Conservation (phyloP, 1,140 invertebrate species). For the Drosophila kikkawai region DNA sequence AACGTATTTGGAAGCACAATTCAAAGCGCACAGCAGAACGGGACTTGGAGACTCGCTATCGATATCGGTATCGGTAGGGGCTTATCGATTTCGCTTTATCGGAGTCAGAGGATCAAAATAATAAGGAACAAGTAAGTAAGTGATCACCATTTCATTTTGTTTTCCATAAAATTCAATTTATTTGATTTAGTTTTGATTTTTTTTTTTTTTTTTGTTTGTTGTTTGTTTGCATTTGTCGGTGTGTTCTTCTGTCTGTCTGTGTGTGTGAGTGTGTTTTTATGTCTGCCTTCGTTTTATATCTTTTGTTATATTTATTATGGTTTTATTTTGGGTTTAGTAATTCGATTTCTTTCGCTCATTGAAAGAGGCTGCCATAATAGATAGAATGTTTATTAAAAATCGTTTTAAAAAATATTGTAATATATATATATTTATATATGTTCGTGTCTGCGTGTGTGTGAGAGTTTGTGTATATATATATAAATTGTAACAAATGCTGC, state of each 20-base stretch:
- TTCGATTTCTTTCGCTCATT: conserved; percentile 51
- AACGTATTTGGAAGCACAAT: conserved; percentile 83
- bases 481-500: conserved; percentile 80
- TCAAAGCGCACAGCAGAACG: conserved; percentile 66
- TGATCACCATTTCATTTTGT: conserved; percentile 70
- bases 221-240: conserved; percentile 12
- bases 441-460: not conserved
- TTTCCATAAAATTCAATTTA: conserved; percentile 77
- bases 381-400: conserved; percentile 81
- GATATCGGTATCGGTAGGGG: not conserved
- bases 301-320: conserved; percentile 35
- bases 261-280: conserved; percentile 13
- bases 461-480: conserved; percentile 31
- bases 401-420: conserved; percentile 69
- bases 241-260: conserved; percentile 27
- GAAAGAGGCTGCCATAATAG: conserved; percentile 71
- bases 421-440: conserved; percentile 70
- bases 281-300: conserved; percentile 51
- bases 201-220: conserved; percentile 33
- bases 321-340: conserved; percentile 36
- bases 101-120: conserved; percentile 66
- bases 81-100: conserved; percentile 12
- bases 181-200: conserved; percentile 61
- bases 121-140: conserved; percentile 54
- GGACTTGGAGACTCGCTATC: conserved; percentile 28